A percentile compares a stretch with the other conserved stretches of the same genome.
phyloP scores from a whole-genome alignment of 2,113 vertebrate genomes.

The Solea senegalensis region DNA sequence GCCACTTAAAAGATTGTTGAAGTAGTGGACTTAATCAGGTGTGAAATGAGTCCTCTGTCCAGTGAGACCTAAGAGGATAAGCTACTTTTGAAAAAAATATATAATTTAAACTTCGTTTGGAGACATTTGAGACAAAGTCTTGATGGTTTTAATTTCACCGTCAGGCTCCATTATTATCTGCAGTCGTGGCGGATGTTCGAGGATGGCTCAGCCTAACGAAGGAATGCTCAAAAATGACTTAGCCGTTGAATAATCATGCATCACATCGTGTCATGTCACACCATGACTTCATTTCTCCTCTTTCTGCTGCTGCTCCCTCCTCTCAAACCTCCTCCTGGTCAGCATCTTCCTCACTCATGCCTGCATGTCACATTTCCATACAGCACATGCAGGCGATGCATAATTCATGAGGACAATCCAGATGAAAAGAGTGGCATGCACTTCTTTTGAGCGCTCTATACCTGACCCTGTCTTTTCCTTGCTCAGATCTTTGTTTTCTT shows the following conservation, averaged over 20 bases:
- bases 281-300: constrained; percentile 34
- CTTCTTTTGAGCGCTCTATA: constrained; percentile 1
- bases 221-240: constrained; percentile 1
- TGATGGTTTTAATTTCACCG: constrained; percentile 15
- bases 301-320: neutral
- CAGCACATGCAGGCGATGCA: neutral
- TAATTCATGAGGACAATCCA: constrained; percentile 3
- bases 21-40: no score
- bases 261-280: constrained; percentile 35
- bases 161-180: neutral
- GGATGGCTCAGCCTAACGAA: neutral
- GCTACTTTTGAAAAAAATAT: no score
- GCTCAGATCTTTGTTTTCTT: constrained; percentile 27
- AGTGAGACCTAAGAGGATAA: no score
- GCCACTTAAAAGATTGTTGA: no score
- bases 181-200: neutral
- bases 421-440: neutral
- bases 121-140: no score
- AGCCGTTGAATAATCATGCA: constrained; percentile 26
- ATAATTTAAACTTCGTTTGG: no score
- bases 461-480: constrained; percentile 7
- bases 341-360: neutral
- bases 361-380: neutral
- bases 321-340: neutral
- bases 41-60: no score